phyloP scores from a whole-genome alignment of 2,888 invertebrate genomes.

The Tipula lateralis region DNA sequence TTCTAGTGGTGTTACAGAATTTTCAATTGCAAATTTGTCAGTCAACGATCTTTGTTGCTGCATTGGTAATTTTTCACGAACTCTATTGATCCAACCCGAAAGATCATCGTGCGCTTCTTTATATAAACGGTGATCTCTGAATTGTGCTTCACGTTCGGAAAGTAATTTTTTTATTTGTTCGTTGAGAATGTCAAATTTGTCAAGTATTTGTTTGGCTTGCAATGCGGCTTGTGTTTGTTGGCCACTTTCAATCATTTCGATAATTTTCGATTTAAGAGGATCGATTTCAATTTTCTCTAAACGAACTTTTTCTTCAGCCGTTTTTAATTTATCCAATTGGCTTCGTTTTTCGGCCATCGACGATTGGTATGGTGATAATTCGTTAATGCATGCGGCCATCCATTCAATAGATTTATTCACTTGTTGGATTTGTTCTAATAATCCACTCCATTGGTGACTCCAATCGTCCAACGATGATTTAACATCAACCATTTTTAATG shows the following conservation, averaged over 20 bases:
- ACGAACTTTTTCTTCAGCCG: constrained; percentile 79
- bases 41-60: constrained; percentile 77
- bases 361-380: constrained; percentile 69
- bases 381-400: constrained; percentile 67
- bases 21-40: constrained; percentile 83
- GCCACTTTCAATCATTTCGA: constrained; percentile 79
- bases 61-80: constrained; percentile 84
- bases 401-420: constrained; percentile 76
- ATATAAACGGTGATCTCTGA: constrained; percentile 80
- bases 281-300: constrained; percentile 89
- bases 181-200: constrained; percentile 74
- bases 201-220: constrained; percentile 79
- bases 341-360: constrained; percentile 81
- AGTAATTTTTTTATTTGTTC: constrained; percentile 72
- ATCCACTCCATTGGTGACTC: constrained; percentile 86
- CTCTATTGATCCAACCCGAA: constrained; percentile 79
- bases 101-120: constrained; percentile 90
- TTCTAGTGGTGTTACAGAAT: constrained; percentile 81
- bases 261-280: constrained; percentile 73
- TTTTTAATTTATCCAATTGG: constrained; percentile 79
- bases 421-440: constrained; percentile 80
- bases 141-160: constrained; percentile 76
- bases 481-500: constrained; percentile 84
- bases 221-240: constrained; percentile 77
- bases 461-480: constrained; percentile 83